Percentiles rank a stretch among this genome's conserved stretches.
Evolutionary conservation across 2,888 invertebrate species (phyloP).

Genomic region (Drosophila paranaensis): DNA sequence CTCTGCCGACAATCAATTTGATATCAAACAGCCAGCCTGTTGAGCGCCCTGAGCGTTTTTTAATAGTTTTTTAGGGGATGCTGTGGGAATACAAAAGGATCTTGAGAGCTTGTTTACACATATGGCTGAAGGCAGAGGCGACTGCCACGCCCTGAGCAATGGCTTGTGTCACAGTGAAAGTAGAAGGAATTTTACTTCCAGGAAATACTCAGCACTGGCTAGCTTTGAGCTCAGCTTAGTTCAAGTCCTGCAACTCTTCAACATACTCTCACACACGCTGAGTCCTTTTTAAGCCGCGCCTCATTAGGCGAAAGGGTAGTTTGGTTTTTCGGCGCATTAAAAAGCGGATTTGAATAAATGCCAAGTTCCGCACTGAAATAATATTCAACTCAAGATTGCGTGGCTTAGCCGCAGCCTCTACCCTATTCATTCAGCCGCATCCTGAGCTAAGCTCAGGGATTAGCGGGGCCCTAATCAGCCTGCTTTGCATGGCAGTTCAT

Average conservation of each 20-base stretch:
- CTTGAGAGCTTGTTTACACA: conserved; percentile 48
- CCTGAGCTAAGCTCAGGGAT: conserved; percentile 35
- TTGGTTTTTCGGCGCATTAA: conserved; percentile 56
- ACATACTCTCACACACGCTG: conserved; percentile 21
- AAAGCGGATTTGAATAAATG: conserved; percentile 59
- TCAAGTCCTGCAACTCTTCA: conserved; percentile 46
- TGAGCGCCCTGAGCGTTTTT: conserved; percentile 30
- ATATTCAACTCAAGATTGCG: conserved; percentile 41
- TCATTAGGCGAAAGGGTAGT: conserved; percentile 62
- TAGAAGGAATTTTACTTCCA: conserved; percentile 21
- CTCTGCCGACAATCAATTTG: conserved; percentile 58
- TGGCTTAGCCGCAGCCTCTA: conserved; percentile 35
- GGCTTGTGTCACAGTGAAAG: conserved; percentile 6
- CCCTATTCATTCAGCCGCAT: conserved; percentile 33
- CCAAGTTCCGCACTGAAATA: conserved; percentile 28
- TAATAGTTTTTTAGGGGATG: conserved; percentile 53
- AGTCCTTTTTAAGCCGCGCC: conserved; percentile 28
- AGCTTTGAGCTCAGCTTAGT: conserved; percentile 30
- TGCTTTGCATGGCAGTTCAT: conserved; percentile 41
- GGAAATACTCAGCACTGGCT: conserved; percentile 25
- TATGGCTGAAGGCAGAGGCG: conserved; percentile 29
- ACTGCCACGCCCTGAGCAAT: conserved; percentile 43
- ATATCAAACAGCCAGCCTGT: conserved; percentile 67
- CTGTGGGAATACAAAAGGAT: conserved; percentile 39
- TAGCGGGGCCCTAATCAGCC: conserved; percentile 28